These are phyloP conservation scores for Rhyacophila brunnea DNA, from an alignment of 1,140 invertebrate species.

Conservation along the genomic window DNA sequence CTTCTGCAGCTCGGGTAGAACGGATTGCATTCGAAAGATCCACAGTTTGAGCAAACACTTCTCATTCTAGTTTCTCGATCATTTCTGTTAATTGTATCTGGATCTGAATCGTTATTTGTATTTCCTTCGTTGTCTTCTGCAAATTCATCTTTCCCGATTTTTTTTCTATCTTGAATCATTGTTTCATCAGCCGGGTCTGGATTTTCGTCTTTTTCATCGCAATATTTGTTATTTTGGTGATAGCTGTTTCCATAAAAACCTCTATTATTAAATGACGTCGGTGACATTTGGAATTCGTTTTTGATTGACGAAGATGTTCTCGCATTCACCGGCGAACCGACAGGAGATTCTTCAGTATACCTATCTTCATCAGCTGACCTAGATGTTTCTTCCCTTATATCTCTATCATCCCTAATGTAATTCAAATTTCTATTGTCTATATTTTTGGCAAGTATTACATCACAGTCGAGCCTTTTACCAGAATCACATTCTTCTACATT, in stretches of 20 bases:
- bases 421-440: conserved; percentile 1
- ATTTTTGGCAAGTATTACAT: neutral
- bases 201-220: conserved; percentile 11
- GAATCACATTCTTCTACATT: neutral
- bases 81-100: conserved; percentile 44
- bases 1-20: conserved; percentile 29
- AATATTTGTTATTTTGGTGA: conserved; percentile 8
- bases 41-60: conserved; percentile 33
- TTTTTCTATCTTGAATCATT: conserved; percentile 35
- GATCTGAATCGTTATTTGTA: conserved; percentile 44
- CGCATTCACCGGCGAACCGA: conserved; percentile 22
- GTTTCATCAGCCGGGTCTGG: conserved; percentile 36
- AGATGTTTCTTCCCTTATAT: conserved; percentile 24
- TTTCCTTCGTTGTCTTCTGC: conserved; percentile 40
- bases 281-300: conserved; percentile 30
- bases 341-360: conserved; percentile 31
- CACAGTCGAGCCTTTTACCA: conserved; percentile 4
- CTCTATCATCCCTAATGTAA: conserved; percentile 11
- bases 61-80: conserved; percentile 45
- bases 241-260: conserved; percentile 17
- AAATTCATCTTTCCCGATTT: conserved; percentile 39
- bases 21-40: conserved; percentile 32
- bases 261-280: conserved; percentile 16
- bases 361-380: conserved; percentile 29
- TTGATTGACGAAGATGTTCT: conserved; percentile 22